Conservation (phyloP, 2,113 vertebrate species). For the Tricholaema leucomelas region DNA sequence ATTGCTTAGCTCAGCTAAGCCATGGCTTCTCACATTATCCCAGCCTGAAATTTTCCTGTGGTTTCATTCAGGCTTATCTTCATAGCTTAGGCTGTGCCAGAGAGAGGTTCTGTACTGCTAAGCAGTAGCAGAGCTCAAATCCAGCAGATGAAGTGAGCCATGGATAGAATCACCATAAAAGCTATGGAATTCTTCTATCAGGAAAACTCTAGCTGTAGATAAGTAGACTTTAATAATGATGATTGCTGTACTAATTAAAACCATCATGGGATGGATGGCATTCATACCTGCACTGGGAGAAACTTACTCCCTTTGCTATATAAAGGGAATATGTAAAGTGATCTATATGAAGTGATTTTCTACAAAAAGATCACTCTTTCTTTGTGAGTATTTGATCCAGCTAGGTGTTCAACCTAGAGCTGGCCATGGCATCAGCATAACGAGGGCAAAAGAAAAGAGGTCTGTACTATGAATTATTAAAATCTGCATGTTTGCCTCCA, state of each 20-base stretch:
- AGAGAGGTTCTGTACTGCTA: not conserved
- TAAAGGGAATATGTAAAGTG: not conserved
- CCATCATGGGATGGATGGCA: not conserved
- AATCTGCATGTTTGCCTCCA: not conserved
- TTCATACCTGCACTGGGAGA: not conserved
- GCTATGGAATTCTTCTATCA: not conserved
- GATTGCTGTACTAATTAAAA: slow-evolving; percentile 12
- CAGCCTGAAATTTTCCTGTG: not conserved
- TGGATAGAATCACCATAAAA: not conserved
- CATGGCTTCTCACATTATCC: not conserved
- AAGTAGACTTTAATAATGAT: not conserved
- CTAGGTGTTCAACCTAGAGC: not conserved
- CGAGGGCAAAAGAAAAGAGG: not conserved
- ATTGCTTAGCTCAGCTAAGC: slow-evolving; percentile 24
- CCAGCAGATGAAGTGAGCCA: not conserved
- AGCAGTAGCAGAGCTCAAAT: not conserved
- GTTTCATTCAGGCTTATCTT: slow-evolving; percentile 17
- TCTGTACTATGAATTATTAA: not conserved
- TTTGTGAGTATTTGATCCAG: not conserved
- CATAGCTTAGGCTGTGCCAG: not conserved
- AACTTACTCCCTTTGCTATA: not conserved
- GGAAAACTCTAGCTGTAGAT: not conserved
- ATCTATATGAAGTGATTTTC: not conserved
- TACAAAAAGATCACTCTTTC: not conserved
- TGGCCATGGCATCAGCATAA: not conserved